A percentile compares a stretch with the other conserved stretches of the same genome.
These are phyloP conservation scores for Osmerus eperlanus DNA, from an alignment of 2,113 vertebrate species.

Conservation along the genomic window DNA sequence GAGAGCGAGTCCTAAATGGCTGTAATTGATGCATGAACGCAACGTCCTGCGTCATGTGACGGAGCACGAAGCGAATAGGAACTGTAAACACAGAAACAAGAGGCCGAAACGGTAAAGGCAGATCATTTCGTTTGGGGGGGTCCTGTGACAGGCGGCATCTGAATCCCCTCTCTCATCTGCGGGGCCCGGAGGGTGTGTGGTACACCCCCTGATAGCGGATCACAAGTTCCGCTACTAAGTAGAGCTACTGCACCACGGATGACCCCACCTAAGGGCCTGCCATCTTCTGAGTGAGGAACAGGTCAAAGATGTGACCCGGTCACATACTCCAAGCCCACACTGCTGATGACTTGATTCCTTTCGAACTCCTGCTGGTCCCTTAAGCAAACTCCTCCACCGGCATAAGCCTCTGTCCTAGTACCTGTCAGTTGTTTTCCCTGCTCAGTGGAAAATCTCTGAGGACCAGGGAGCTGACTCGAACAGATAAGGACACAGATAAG, in stretches of 20 bases:
- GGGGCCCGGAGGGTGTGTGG: conserved; percentile 18
- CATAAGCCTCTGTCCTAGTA: no score
- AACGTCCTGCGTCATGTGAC: not conserved
- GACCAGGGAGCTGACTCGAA: not conserved
- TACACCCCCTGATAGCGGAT: conserved; percentile 22
- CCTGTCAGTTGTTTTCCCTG: not conserved
- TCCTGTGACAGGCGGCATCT: conserved; percentile 56
- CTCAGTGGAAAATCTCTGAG: not conserved
- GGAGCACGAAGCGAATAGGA: conserved; percentile 25
- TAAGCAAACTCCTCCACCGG: no score
- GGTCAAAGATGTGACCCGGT: conserved; percentile 21
- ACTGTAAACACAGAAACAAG: conserved; percentile 9
- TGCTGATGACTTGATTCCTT: not conserved
- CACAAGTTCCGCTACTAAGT: conserved; percentile 45
- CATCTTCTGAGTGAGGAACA: conserved; percentile 23
- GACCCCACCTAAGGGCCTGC: not conserved
- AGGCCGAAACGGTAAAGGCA: conserved; percentile 20
- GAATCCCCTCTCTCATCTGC: conserved; percentile 2
- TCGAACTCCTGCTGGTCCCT: no score
- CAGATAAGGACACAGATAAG: conserved; percentile 27
- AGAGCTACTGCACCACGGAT: not conserved
- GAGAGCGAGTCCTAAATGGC: conserved; percentile 3
- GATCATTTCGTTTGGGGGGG: conserved; percentile 51
- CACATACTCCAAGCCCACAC: conserved; percentile 52
- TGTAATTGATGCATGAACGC: conserved; percentile 4